Base-by-base conservation (phyloP, 1,140 invertebrate species). In the Drosophila athabasca region DNA sequence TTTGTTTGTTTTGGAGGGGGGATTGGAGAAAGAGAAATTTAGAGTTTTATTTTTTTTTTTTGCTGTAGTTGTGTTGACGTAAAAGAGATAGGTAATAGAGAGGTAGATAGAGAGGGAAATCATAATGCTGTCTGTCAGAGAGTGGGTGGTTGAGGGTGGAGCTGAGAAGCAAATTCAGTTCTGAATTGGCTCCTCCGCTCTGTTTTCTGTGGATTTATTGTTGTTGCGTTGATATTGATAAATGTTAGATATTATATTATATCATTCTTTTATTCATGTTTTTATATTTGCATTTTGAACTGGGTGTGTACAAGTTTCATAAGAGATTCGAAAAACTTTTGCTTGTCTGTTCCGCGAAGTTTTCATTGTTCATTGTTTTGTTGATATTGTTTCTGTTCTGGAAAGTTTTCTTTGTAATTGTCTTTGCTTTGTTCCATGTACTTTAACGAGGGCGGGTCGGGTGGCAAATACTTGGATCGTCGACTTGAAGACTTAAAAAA, bases 21-120 rank as follows among this genome's bases (percentile, higher is more conserved):
- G 76, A 82, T 87, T 84, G 83, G 79, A 90, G 82, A 90, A 90
- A 90, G 88, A 90, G 88, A 90, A 90, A 88, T 90, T 79, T 83
- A 90, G 73, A 90, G 85, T 87, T 79, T 85, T 71, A 79, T 90
- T 90, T 81, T 90, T 80, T 90, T 90, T 81, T 90, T 80, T 79
- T 67, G 49, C 65, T 52, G 71, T 60, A 61, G 75, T 61, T 66
- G 58, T 76, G 59, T 75, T 65, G 67, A 81, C 49, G 48, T 79
- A 35, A 52, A 43, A 24, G 0, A 46, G 19, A 7, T 58, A 65
- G 19, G 17, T 19, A 19, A 6, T 31, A 31, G 6, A 31, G 29
- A 31, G 35, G 17, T 19, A 19, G 17, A 19, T 39, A 39, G 11
- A 39, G 35, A 77, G 52, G 45, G 54, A 84, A 79, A 84, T 76